These are phyloP conservation scores for Podarcis siculus DNA, from an alignment of 2,797 vertebrate genomes.

Conservation along the genomic window DNA sequence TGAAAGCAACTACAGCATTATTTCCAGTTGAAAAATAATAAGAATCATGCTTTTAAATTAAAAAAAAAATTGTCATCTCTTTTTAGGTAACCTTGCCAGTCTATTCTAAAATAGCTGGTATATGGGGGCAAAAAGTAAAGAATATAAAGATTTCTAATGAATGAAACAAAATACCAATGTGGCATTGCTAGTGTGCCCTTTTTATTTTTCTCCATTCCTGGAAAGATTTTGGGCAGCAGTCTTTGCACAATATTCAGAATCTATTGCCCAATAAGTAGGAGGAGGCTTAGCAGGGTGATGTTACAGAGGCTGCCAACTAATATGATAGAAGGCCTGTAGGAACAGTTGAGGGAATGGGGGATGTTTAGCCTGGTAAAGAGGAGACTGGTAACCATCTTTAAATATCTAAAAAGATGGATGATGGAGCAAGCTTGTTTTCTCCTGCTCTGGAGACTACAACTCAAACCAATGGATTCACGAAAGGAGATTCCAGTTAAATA, in stretches of 20 bases:
- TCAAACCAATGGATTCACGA: too few relatives aligned
- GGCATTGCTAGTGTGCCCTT: neutral
- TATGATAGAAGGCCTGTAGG: too few relatives aligned
- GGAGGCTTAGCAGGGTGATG: neutral
- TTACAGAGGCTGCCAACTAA: neutral
- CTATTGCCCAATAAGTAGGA: neutral
- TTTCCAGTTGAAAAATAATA: neutral
- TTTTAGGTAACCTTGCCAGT: slow-evolving; percentile 2
- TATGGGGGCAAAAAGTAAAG: neutral
- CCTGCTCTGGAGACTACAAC: too few relatives aligned
- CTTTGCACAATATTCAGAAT: neutral
- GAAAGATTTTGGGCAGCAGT: neutral
- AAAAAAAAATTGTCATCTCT: neutral
- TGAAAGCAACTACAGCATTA: neutral
- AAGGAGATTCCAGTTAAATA: too few relatives aligned
- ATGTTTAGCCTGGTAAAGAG: too few relatives aligned
- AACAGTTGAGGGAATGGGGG: too few relatives aligned
- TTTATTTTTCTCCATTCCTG: neutral
- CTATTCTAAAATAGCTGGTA: neutral
- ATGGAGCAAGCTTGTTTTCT: too few relatives aligned
- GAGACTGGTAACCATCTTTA: too few relatives aligned
- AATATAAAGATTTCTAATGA: fast-evolving
- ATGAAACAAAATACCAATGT: neutral
- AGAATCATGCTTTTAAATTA: neutral
- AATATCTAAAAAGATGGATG: too few relatives aligned